These are phyloP conservation scores for Scopus umbretta DNA, from an alignment of 2,113 vertebrate species.

Conservation along the genomic window DNA sequence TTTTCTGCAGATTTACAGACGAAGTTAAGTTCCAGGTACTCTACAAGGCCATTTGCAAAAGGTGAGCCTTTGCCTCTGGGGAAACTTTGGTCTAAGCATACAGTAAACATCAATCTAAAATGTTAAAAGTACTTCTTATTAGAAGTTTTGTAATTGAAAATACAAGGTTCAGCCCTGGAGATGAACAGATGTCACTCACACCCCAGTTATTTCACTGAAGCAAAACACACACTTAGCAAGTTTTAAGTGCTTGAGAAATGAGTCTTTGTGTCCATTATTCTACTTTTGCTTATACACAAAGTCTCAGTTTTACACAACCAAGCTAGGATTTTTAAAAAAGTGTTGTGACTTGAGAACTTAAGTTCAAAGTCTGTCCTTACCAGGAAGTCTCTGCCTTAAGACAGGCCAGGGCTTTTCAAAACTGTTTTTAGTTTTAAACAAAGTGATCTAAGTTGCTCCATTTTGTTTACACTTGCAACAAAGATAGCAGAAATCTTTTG, in stretches of 20 bases:
- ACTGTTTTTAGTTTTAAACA: not conserved
- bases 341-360: rapidly evolving
- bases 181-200: not conserved
- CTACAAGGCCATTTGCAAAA: not conserved
- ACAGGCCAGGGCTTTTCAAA: not conserved
- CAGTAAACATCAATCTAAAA: not conserved
- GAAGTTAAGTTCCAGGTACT: not conserved
- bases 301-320: not conserved
- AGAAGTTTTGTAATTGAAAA: not conserved
- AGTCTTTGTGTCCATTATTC: not conserved
- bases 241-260: not conserved
- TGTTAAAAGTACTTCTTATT: not conserved
- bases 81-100: rapidly evolving
- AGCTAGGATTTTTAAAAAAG: not conserved
- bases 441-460: not conserved
- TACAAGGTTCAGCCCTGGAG: not conserved
- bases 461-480: not conserved
- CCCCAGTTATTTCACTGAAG: not conserved
- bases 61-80: not conserved
- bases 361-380: not conserved
- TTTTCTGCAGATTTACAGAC: not conserved
- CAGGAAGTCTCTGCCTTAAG: not conserved
- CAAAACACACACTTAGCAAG: rapidly evolving
- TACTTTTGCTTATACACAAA: not conserved
- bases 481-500: not conserved